Base-by-base conservation (phyloP, 2,888 invertebrate species). In the Ophraella communa region DNA sequence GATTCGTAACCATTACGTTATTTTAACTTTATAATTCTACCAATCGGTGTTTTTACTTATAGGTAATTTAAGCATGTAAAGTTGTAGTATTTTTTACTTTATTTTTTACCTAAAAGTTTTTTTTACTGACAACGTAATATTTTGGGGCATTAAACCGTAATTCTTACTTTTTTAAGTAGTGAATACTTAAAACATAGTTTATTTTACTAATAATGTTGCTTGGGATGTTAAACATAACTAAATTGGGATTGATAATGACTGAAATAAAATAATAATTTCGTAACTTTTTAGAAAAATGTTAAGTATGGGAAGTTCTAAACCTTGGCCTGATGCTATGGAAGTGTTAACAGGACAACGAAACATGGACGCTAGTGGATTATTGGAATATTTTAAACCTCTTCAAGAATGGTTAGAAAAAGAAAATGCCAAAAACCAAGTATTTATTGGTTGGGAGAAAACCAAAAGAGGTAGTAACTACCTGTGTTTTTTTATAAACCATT, bases 261-360 rank as follows among this genome's bases (percentile, higher is more conserved):
- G n/a, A n/a, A n/a, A n/a, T n/a, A n/a, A n/a, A n/a, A n/a, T n/a
- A n/a, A n/a, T n/a, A n/a, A n/a, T n/a, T n/a, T n/a, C n/a, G n/a
- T n/a, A n/a, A n/a, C 11, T 4, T 3, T 30, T 30, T 76, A 91
- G 91, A 11, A 85, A 87, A 69, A 90, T 90, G 90, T 82, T 91
- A 30, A 85, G 87, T 67, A 81, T 92, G 85, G 92, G 92, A 2
- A 87, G 89, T 0, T 91, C 92, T 0, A 87, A 86, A 71, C 90
- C 91, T 1, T 93, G 93, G 93, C 90, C 89, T n/a, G 93, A 95
- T 73, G 93, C 93, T 63, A 88, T 97, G 87, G 88, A 93, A 78
- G 87, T 85, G 5, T 84, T 95, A 30, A 94, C 93, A 0, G 94
- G 93, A 0, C 88, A 89, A 76, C 82, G 91, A 74, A 85, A 84